Evolutionary conservation across 2,888 invertebrate genomes (phyloP).

Genomic region (Hemithea aestivaria): DNA sequence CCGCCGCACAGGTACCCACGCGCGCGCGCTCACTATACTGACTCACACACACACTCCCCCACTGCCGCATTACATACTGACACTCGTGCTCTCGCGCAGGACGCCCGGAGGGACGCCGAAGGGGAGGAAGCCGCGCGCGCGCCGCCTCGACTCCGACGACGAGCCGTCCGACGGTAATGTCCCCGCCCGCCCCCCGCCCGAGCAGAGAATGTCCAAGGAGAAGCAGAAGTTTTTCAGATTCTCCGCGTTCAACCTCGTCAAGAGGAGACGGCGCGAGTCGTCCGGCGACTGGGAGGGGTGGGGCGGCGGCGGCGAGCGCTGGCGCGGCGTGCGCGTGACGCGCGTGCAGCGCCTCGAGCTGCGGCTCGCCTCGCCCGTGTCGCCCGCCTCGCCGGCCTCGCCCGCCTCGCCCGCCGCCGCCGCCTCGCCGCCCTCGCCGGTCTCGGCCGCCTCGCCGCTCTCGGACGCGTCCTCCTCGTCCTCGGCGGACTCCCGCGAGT

Average conservation of each 20-base stretch:
- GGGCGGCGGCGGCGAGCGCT: slow-evolving; percentile 31
- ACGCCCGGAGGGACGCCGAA: slow-evolving; percentile 53
- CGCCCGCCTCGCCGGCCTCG: slow-evolving; percentile 15
- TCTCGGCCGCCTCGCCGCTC: slow-evolving; percentile 19
- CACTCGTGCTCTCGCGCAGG: slow-evolving; percentile 33
- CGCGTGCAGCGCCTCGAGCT: slow-evolving; percentile 61
- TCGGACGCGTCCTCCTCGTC: slow-evolving; percentile 23
- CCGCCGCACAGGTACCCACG: slow-evolving; percentile 39
- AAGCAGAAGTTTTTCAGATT: slow-evolving; percentile 92
- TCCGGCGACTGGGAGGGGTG: slow-evolving; percentile 65
- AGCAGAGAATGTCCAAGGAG: slow-evolving; percentile 89
- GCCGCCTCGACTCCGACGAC: slow-evolving; percentile 59
- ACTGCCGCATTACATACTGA: too few species aligned
- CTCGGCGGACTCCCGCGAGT: slow-evolving; percentile 33
- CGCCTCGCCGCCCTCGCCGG: slow-evolving; percentile 20
- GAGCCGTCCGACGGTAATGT: slow-evolving; percentile 75
- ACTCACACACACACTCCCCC: too few species aligned
- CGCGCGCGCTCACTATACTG: slow-evolving; percentile 17
- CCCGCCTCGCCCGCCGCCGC: slow-evolving; percentile 17
- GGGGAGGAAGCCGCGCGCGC: slow-evolving; percentile 44
- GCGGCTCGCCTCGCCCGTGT: slow-evolving; percentile 35
- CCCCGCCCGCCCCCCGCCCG: slow-evolving; percentile 73
- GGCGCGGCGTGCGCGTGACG: slow-evolving; percentile 61
- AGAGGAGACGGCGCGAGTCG: slow-evolving; percentile 62
- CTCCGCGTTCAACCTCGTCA: slow-evolving; percentile 87